phyloP scores from a whole-genome alignment of 2,797 vertebrate species.

The Craterocephalus amniculus region DNA sequence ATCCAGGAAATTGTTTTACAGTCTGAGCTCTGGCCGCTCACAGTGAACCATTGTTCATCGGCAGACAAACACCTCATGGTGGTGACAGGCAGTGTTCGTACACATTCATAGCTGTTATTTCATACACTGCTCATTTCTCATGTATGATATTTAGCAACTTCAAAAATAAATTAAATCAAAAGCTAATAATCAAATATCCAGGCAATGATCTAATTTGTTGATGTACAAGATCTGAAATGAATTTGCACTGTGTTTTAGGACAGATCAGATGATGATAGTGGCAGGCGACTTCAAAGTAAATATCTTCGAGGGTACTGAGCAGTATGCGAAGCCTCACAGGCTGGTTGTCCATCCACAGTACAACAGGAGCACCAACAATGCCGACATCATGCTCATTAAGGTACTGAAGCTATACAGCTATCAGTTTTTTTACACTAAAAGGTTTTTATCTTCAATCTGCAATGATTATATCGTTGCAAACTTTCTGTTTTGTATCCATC shows the following conservation, averaged over 20 bases:
- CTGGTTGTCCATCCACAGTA: slow-evolving; percentile 82
- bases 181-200: not conserved
- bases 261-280: slow-evolving; percentile 82
- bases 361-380: slow-evolving; percentile 81
- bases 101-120: slow-evolving; percentile 26
- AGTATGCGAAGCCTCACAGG: slow-evolving; percentile 76
- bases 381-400: slow-evolving; percentile 88
- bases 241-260: slow-evolving; percentile 58
- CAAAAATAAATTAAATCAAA: not conserved
- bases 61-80: slow-evolving; percentile 8
- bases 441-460: too few species aligned
- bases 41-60: slow-evolving; percentile 58
- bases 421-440: too few species aligned
- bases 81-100: slow-evolving; percentile 2
- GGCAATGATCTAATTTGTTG: not conserved
- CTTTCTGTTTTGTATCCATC: not conserved
- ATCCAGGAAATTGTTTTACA: slow-evolving; percentile 50
- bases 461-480: not conserved
- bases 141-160: slow-evolving; percentile 2
- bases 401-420: slow-evolving; percentile 54
- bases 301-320: slow-evolving; percentile 82
- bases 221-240: slow-evolving; percentile 6
- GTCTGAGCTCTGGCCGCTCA: slow-evolving; percentile 39
- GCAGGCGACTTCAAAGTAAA: slow-evolving; percentile 81
- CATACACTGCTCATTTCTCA: slow-evolving; percentile 17